Percentiles rank a stretch among this genome's conserved stretches.
These are phyloP conservation scores for Hippocampus guttulatus DNA, from an alignment of 2,113 vertebrate genomes.

Conservation along the genomic window DNA sequence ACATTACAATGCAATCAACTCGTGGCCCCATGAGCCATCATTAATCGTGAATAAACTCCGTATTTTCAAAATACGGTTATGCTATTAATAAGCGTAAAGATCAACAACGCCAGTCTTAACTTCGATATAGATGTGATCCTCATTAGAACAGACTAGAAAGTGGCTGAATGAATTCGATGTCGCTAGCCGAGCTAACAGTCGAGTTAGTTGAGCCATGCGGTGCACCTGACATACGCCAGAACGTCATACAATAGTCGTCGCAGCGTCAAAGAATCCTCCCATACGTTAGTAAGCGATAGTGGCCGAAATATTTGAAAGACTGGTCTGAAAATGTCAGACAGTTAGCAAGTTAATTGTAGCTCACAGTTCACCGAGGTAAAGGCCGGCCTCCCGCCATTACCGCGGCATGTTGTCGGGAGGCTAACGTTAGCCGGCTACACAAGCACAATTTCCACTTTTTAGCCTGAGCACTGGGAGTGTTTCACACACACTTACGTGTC, in stretches of 20 bases:
- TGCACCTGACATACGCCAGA: slow-evolving; percentile 15
- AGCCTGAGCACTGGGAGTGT: not conserved
- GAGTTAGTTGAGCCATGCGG: slow-evolving; percentile 50
- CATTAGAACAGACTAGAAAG: not conserved
- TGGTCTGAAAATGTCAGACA: not conserved
- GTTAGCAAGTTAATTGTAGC: not conserved
- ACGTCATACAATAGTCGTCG: not conserved
- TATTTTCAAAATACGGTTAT: not conserved
- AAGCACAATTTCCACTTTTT: slow-evolving; percentile 7
- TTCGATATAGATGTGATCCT: not conserved
- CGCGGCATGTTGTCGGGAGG: slow-evolving; percentile 50
- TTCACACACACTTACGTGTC: slow-evolving; percentile 58
- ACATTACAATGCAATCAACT: not conserved
- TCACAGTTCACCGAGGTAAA: slow-evolving; percentile 12
- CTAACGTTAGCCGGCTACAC: slow-evolving; percentile 29
- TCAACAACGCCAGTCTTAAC: not conserved
- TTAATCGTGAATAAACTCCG: not conserved
- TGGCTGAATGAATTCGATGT: slow-evolving; percentile 4
- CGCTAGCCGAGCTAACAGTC: slow-evolving; percentile 40
- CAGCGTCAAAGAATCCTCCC: fast-evolving
- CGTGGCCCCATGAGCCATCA: slow-evolving; percentile 22
- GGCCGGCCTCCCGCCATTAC: slow-evolving; percentile 62
- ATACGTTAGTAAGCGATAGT: no score
- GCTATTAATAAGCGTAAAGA: fast-evolving
- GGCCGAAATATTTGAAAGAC: not conserved